Conservation (phyloP, 2,888 invertebrate genomes). For the Byasa hedistus region DNA sequence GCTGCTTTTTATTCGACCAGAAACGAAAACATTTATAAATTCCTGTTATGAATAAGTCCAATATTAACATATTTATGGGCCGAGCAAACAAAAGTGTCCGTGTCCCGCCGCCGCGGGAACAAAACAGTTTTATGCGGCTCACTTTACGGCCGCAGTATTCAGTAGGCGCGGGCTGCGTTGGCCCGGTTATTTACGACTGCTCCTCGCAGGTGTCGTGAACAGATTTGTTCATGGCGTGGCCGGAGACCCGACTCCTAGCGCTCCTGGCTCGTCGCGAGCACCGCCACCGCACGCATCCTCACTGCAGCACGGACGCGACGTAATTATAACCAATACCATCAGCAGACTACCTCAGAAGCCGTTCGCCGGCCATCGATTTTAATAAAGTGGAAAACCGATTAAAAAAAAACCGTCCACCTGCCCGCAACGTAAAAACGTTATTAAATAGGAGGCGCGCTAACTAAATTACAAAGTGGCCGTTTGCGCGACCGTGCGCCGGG, state of each 20-base stretch:
- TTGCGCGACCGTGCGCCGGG: no score
- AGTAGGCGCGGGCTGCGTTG: slow-evolving; percentile 69
- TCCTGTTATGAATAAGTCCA: slow-evolving; percentile 71
- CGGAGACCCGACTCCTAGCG: no score
- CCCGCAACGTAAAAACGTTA: slow-evolving; percentile 72
- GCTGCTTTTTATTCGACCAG: slow-evolving; percentile 23
- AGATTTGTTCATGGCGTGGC: no score
- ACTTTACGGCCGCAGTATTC: slow-evolving; percentile 74
- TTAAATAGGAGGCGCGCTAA: no score
- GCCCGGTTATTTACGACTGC: no score
- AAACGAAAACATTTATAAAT: slow-evolving; percentile 64
- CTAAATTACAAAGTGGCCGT: no score
- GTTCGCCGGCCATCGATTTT: no score
- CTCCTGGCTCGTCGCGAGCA: no score
- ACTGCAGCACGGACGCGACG: slow-evolving; percentile 22
- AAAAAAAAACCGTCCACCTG: slow-evolving; percentile 47
- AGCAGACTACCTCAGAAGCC: slow-evolving; percentile 77
- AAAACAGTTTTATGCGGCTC: slow-evolving; percentile 72
- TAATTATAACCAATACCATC: slow-evolving; percentile 71
- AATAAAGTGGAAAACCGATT: no score
- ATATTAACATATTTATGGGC: slow-evolving; percentile 72
- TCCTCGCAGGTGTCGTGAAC: no score
- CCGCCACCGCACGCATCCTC: no score
- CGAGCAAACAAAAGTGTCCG: slow-evolving; percentile 60
- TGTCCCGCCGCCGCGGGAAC: slow-evolving; percentile 48